These are phyloP conservation scores for Pica pica DNA, from an alignment of 2,113 vertebrate genomes.

Conservation along the genomic window DNA sequence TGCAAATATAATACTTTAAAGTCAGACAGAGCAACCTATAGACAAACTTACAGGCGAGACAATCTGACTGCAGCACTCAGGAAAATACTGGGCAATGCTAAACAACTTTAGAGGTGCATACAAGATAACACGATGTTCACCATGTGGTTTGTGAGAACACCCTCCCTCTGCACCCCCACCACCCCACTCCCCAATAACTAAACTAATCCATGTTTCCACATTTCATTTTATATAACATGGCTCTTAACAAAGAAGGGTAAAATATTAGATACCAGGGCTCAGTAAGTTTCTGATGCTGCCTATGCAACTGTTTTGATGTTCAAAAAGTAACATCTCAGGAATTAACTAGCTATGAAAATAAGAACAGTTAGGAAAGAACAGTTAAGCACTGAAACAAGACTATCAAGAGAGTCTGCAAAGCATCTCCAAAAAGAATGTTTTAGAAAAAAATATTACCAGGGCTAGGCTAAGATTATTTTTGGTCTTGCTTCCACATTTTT, in stretches of 20 bases:
- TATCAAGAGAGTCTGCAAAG: not conserved
- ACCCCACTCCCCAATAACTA: not conserved
- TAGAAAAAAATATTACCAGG: not conserved
- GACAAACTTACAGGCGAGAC: not conserved
- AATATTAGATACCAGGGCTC: not conserved
- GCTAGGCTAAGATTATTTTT: not conserved
- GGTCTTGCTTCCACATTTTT: not conserved
- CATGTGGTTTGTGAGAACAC: not conserved
- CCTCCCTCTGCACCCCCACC: not conserved
- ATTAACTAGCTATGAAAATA: not conserved
- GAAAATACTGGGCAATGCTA: not conserved
- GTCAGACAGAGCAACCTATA: not conserved
- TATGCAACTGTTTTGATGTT: not conserved
- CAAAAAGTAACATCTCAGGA: not conserved
- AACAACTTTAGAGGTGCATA: not conserved
- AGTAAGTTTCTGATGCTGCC: not conserved
- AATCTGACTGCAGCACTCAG: not conserved
- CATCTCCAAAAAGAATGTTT: not conserved
- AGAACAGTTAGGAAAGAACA: not conserved
- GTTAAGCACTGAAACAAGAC: not conserved
- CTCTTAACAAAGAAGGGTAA: not conserved
- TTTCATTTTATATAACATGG: not conserved
- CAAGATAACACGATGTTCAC: not conserved
- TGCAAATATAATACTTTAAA: not conserved
- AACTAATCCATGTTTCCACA: not conserved